phyloP scores from a whole-genome alignment of 2,888 invertebrate genomes.

The Tillus elongatus region DNA sequence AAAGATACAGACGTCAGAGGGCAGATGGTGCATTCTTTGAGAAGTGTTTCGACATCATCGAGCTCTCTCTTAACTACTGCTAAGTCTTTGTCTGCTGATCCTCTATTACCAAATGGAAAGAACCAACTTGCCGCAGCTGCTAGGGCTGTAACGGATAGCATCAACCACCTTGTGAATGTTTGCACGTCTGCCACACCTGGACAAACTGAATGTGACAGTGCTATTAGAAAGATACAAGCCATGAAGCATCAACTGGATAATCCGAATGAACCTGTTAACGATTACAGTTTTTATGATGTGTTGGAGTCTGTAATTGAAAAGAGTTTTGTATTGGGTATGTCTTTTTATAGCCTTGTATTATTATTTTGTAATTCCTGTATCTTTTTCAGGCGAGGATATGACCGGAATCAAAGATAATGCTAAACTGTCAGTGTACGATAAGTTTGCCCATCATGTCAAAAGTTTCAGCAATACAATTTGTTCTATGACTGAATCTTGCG shows the following conservation, averaged over 20 bases:
- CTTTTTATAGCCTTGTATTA: constrained; percentile 1
- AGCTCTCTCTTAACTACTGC: constrained; percentile 79
- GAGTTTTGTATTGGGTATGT: constrained; percentile 63
- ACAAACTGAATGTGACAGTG: constrained; percentile 94
- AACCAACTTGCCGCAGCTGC: constrained; percentile 83
- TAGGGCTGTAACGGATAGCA: constrained; percentile 82
- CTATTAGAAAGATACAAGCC: constrained; percentile 83
- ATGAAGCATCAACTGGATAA: constrained; percentile 73
- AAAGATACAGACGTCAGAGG: constrained; percentile 64
- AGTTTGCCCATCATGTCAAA: constrained; percentile 75
- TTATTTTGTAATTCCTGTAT: constrained; percentile 1
- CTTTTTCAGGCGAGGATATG: constrained; percentile 68
- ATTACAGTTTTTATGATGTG: constrained; percentile 86
- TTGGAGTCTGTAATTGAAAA: constrained; percentile 84
- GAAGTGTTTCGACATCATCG: constrained; percentile 78
- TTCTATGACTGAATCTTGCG: constrained; percentile 84
- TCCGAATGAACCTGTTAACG: constrained; percentile 80
- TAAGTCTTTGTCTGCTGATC: constrained; percentile 83
- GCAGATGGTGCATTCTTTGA: constrained; percentile 78
- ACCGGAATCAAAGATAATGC: constrained; percentile 90
- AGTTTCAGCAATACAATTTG: constrained; percentile 82
- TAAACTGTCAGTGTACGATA: constrained; percentile 74
- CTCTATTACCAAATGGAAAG: constrained; percentile 81
- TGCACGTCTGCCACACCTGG: constrained; percentile 88
- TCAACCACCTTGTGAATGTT: constrained; percentile 80